phyloP scores from a whole-genome alignment of 2,797 vertebrate species.

The Chelmon rostratus region DNA sequence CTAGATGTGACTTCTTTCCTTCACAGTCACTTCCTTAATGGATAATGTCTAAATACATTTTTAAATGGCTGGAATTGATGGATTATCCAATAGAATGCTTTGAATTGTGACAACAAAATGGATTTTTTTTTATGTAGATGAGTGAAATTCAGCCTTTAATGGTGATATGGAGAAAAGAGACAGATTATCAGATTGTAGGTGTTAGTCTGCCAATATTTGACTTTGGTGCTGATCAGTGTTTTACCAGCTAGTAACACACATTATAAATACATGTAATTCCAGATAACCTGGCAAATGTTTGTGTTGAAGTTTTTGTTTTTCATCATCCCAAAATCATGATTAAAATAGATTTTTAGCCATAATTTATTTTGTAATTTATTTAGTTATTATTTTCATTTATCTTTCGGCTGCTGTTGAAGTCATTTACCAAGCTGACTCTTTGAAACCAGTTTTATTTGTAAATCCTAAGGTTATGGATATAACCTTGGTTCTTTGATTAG shows the following conservation, averaged over 20 bases:
- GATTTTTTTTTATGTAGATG: constrained; percentile 13
- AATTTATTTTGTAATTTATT: neutral
- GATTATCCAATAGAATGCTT: constrained; percentile 55
- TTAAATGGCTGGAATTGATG: constrained; percentile 62
- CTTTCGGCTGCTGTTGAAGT: neutral
- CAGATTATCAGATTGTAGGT: constrained; percentile 3
- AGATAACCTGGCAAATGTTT: neutral
- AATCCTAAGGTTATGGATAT: neutral
- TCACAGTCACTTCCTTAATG: constrained; percentile 77
- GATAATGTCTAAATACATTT: constrained; percentile 66
- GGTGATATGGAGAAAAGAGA: neutral
- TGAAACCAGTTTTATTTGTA: neutral
- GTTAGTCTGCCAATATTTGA: neutral
- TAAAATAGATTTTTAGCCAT: neutral
- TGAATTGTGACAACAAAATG: constrained; percentile 44
- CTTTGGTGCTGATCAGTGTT: neutral
- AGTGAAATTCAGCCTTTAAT: constrained; percentile 25
- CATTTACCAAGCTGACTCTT: neutral
- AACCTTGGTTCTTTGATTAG: no score
- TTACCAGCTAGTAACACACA: neutral
- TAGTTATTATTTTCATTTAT: neutral
- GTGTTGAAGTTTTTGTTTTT: neutral
- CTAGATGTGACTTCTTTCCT: constrained; percentile 65
- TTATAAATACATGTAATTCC: neutral
- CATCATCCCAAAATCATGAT: neutral